A percentile compares a stretch with the other conserved stretches of the same genome.
Evolutionary conservation across 2,113 vertebrate genomes (phyloP).

Genomic region (Leptobrachium ailaonicum): DNA sequence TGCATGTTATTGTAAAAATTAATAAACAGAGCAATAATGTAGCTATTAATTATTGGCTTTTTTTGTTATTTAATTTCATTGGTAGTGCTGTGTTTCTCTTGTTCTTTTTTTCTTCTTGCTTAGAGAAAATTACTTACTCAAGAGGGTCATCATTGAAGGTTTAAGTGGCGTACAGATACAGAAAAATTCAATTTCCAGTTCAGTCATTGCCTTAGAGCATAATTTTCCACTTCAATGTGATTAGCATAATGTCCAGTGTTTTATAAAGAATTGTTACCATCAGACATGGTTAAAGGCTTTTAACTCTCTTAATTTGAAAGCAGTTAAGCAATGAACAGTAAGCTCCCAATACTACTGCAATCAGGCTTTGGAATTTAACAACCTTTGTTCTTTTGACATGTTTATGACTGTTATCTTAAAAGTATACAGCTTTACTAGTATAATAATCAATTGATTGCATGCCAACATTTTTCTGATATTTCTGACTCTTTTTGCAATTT

Average conservation of each 20-base stretch:
- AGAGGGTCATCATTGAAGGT: conserved; percentile 41
- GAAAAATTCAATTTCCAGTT: conserved; percentile 45
- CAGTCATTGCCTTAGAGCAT: conserved; percentile 59
- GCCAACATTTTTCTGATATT: too few species aligned
- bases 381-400: too few species aligned
- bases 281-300: conserved; percentile 47
- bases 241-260: conserved; percentile 43
- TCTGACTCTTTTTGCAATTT: too few species aligned
- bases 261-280: conserved; percentile 32
- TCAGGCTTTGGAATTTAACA: too few species aligned
- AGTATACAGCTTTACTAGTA: too few species aligned
- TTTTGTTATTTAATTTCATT: too few species aligned
- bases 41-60: too few species aligned
- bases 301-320: conserved; percentile 60
- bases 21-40: too few species aligned
- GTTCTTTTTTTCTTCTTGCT: conserved; percentile 15
- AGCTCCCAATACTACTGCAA: conserved; percentile 32
- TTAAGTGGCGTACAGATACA: conserved; percentile 28
- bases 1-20: too few species aligned
- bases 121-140: conserved; percentile 40
- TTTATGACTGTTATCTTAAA: too few species aligned
- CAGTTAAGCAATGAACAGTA: conserved; percentile 52
- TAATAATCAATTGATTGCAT: too few species aligned
- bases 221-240: conserved; percentile 59
- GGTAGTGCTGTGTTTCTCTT: too few species aligned